Conservation (phyloP, 2,797 vertebrate species). For the Notoglanidium macrostoma region DNA sequence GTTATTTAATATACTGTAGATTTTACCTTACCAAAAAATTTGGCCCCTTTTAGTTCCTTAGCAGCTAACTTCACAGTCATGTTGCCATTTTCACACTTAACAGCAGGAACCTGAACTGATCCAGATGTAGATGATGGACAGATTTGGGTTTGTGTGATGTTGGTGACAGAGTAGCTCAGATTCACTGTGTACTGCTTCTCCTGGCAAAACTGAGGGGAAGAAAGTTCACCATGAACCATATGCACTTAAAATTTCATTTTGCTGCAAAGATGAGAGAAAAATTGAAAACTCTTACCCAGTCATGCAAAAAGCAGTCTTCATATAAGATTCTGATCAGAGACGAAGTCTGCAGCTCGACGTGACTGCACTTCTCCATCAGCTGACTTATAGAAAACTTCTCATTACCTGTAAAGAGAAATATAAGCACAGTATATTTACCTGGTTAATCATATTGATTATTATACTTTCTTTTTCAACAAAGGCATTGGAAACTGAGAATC, state of each 20-base stretch:
- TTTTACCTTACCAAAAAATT: conserved; percentile 11
- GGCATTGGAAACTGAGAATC: neutral
- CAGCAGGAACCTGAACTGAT: conserved; percentile 4
- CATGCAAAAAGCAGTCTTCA: neutral
- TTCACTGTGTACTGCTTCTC: neutral
- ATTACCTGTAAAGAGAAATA: conserved; percentile 3
- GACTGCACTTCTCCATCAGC: conserved; percentile 8
- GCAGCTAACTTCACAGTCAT: conserved; percentile 21
- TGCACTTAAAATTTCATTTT: neutral
- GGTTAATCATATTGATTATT: neutral
- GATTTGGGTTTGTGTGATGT: neutral
- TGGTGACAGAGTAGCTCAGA: neutral
- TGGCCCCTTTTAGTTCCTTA: neutral
- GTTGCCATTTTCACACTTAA: neutral
- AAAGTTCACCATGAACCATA: neutral
- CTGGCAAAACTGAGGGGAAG: neutral
- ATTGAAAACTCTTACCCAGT: conserved; percentile 24
- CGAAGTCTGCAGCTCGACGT: neutral
- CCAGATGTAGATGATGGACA: conserved; percentile 17
- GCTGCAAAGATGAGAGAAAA: neutral
- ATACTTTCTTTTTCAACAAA: neutral
- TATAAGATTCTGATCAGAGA: conserved; percentile 29
- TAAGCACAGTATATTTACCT: neutral
- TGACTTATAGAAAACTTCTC: neutral
- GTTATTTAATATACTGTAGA: neutral